A percentile compares a stretch with the other conserved stretches of the same genome.
Evolutionary conservation across 2,888 invertebrate genomes (phyloP).

Genomic region (Rhagonycha lutea): DNA sequence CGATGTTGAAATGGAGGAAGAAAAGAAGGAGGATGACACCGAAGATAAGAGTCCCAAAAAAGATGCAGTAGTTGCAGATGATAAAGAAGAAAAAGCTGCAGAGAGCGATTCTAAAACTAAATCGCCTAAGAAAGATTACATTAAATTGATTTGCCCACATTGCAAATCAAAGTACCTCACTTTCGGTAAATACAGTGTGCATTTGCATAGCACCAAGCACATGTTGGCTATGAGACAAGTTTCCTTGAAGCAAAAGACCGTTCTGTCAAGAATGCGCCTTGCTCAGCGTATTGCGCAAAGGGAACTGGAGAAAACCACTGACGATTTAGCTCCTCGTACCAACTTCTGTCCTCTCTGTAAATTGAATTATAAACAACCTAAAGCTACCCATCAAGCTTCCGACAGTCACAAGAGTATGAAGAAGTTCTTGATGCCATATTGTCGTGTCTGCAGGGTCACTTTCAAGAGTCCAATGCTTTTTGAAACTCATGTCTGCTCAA

Average conservation of each 20-base stretch:
- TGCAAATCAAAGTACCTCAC: constrained; percentile 76
- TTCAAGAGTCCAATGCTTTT: constrained; percentile 86
- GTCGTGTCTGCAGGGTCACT: constrained; percentile 74
- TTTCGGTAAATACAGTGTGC: constrained; percentile 75
- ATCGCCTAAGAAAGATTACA: constrained; percentile 57
- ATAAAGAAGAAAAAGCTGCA: constrained; percentile 61
- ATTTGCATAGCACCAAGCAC: constrained; percentile 73
- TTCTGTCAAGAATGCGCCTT: constrained; percentile 76
- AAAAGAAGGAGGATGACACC: constrained; percentile 45
- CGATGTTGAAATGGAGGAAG: constrained; percentile 41
- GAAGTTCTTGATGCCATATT: constrained; percentile 81
- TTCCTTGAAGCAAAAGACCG: constrained; percentile 74
- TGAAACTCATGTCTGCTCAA: constrained; percentile 80
- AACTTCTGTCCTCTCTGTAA: constrained; percentile 55
- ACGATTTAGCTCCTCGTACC: constrained; percentile 60
- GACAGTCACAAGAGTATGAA: constrained; percentile 84
- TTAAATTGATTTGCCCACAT: constrained; percentile 77
- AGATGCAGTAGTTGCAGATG: constrained; percentile 57
- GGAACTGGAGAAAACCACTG: constrained; percentile 71
- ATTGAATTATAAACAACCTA: constrained; percentile 56
- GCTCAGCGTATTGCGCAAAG: constrained; percentile 81
- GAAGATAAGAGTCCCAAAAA: constrained; percentile 51
- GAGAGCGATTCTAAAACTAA: constrained; percentile 48
- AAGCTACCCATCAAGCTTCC: constrained; percentile 77
- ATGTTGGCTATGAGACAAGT: constrained; percentile 74